Evolutionary conservation across 2,888 invertebrate genomes (phyloP).

Genomic region (Lamellibrachia columna): DNA sequence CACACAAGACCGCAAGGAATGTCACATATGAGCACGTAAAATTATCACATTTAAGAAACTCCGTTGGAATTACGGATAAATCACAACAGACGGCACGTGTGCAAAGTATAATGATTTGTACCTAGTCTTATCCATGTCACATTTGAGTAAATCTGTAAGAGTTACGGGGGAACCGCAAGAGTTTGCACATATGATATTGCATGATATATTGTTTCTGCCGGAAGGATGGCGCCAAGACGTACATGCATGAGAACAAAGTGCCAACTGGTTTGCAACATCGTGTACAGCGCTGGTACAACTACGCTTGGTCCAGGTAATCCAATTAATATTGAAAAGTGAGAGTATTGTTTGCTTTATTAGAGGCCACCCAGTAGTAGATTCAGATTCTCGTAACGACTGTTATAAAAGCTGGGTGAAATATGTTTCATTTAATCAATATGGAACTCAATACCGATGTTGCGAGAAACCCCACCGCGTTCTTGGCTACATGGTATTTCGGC

Average conservation of each 20-base stretch:
- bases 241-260: conserved; percentile 97
- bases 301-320: conserved; percentile 86
- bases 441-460: too few species aligned
- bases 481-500: too few species aligned
- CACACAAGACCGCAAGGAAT: too few species aligned
- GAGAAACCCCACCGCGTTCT: too few species aligned
- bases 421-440: neutral
- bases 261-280: conserved; percentile 96
- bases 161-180: too few species aligned
- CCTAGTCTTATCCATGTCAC: too few species aligned
- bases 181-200: neutral
- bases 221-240: conserved; percentile 92
- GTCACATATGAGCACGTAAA: too few species aligned
- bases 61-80: too few species aligned
- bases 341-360: neutral
- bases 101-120: too few species aligned
- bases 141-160: too few species aligned
- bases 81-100: too few species aligned
- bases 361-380: neutral
- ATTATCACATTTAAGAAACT: too few species aligned
- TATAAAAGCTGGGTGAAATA: neutral
- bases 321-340: neutral
- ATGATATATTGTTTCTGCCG: conserved; percentile 24
- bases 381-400: neutral
- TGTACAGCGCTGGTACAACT: conserved; percentile 96